A percentile compares a stretch with the other conserved stretches of the same genome.
Evolutionary conservation across 2,888 invertebrate genomes (phyloP).

Genomic region (Polia nebulosa): DNA sequence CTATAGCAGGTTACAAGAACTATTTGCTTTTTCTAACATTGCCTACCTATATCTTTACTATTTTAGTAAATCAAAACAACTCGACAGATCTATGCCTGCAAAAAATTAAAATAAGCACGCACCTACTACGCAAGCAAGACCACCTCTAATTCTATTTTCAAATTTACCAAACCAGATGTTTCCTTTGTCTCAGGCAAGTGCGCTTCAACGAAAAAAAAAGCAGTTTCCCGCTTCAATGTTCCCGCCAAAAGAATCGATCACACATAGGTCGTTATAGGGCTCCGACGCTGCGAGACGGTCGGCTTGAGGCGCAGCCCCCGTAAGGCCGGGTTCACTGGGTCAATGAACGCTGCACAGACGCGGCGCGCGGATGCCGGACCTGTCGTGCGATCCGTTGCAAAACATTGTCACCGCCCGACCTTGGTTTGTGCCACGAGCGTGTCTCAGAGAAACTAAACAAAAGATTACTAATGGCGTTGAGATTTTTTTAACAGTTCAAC

Average conservation of each 20-base stretch:
- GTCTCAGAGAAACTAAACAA: slow-evolving; percentile 65
- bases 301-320: slow-evolving; percentile 65
- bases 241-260: slow-evolving; percentile 62
- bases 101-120: slow-evolving; percentile 3
- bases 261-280: slow-evolving; percentile 47
- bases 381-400: slow-evolving; percentile 83
- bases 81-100: neutral
- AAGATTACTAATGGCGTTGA: slow-evolving; percentile 59
- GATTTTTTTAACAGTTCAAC: neutral
- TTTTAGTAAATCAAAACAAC: neutral
- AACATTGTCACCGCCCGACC: slow-evolving; percentile 80
- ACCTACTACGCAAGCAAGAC: slow-evolving; percentile 29
- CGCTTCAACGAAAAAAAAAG: slow-evolving; percentile 22
- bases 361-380: slow-evolving; percentile 72
- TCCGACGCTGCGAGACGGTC: slow-evolving; percentile 61
- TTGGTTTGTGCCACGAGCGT: slow-evolving; percentile 70
- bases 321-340: slow-evolving; percentile 85
- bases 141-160: slow-evolving; percentile 51
- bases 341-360: slow-evolving; percentile 84
- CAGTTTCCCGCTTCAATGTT: slow-evolving; percentile 57
- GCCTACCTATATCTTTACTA: neutral
- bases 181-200: slow-evolving; percentile 37
- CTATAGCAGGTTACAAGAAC: neutral
- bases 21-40: neutral
- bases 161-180: slow-evolving; percentile 54